Base-by-base conservation (phyloP, 2,113 vertebrate genomes). In the Cinclus cinclus region DNA sequence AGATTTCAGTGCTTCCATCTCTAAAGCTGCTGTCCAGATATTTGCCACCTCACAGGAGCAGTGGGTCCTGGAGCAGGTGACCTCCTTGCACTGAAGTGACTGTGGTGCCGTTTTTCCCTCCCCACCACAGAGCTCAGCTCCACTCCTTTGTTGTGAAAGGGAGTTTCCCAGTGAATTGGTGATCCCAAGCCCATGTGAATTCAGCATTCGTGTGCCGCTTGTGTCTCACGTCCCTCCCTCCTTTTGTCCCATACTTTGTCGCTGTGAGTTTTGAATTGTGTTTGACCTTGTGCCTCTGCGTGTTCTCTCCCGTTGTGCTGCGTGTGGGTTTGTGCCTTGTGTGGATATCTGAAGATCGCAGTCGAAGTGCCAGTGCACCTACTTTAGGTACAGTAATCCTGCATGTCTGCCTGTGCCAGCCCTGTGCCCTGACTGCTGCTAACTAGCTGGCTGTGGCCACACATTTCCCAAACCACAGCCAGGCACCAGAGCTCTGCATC, bases 311-410 rank as follows among this genome's bases (percentile, higher is more conserved):
- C 95, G 23, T 93, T 96, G 97, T 98, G 97, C 98, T 97, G 97
- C 98, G 96, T 98, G 98, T 98, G 97, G 97, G 96, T 98, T 92
- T 98, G 96, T 97, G 97, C 97, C 13, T 97, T 98, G 98, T 98
- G 97, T 98, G 98, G 97, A 98, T 98, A 91, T 98, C 98, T 98
- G 99, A 99, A 99, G 99, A 99, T 97, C 99, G 99, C 98, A 98
- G 98, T 97, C 98, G 98, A 98, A 99, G 99, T 98, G 99, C 98
- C 65, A 99, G 99, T 96, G 99, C 99, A 81, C 99, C 99, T 93
- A 98, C 98, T 87, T 97, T 99, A 99, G 99, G 99, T 99, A 99
- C 96, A 96, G 99, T 99, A 99, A 97, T 96, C 55, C 91, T 97
- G 98, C 97, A 95, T 97, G 97, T 92, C 90, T 94, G 93, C 95